Evolutionary conservation across 2,113 vertebrate genomes (phyloP), one percentile per base, ranked within the genome.

Genomic region (Charina bottae): DNA sequence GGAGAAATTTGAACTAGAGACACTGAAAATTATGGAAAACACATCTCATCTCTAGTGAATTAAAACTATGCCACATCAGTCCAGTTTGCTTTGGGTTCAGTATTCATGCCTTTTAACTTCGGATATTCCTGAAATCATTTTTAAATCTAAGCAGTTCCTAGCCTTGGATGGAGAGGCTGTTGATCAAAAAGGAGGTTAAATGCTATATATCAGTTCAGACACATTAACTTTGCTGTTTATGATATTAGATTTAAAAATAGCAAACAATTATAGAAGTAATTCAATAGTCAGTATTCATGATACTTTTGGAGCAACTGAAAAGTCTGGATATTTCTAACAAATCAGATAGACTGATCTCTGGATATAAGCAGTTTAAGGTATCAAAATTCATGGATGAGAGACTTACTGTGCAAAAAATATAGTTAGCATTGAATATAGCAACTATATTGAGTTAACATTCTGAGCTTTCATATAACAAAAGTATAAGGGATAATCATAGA

Each of bases 391-490:
- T 84, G 87, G 83, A 88, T 17, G 8, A 37, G 28, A 88, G 58
- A 64, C 23, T 72, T 83, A 60, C 49, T 89, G 72, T 85, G 21
- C 10, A 89, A 58, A 85, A 92, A 87, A 92, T 84, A 62, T 60
- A 88, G 55, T 89, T 84, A 89, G 87, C 33, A 92, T 26, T 54
- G 56, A 53, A 21, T 83, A 53, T 54, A 92, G 54, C 64, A 88
- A 60, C 19, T 56, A 59, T 88, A 92, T 88, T 88, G 87, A 88
- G 86, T 88, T 83, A 78, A 83, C 46, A 62, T 84, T 85, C 46
- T 89, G 15, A 89, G n/a, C 46, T 62, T 92, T 84, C 72, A 89
- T 83, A 62, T 83, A 62, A 56, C 53, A 88, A 92, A 88, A 92
- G 49, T 84, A 89, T 62, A 54, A 84, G 21, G 46, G 58, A 92